Conservation (phyloP, 2,113 vertebrate species). For the Azemiops feae region DNA sequence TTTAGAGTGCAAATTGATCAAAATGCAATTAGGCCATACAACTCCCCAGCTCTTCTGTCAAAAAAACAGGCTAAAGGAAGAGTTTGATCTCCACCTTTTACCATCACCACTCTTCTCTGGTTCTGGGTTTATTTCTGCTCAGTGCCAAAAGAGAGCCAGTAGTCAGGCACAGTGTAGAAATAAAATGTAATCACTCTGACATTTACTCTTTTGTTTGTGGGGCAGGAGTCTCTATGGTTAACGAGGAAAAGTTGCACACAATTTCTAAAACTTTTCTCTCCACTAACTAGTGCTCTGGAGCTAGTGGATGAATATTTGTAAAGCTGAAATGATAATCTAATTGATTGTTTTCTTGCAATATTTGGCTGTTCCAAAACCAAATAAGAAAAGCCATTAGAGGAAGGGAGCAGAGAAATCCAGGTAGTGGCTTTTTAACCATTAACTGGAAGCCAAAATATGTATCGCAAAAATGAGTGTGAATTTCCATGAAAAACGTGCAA, state of each 20-base stretch:
- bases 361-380: slow-evolving; percentile 36
- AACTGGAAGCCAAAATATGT: slow-evolving; percentile 51
- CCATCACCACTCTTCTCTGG: neutral
- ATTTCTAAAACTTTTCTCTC: slow-evolving; percentile 30
- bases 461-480: slow-evolving; percentile 44
- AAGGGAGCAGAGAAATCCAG: slow-evolving; percentile 11
- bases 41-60: slow-evolving; percentile 32
- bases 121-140: neutral
- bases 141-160: slow-evolving; percentile 20
- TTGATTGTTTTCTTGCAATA: slow-evolving; percentile 23
- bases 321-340: slow-evolving; percentile 19
- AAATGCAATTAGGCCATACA: slow-evolving; percentile 55
- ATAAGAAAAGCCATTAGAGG: slow-evolving; percentile 13
- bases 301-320: neutral
- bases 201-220: slow-evolving; percentile 27
- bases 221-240: neutral
- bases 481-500: slow-evolving; percentile 34
- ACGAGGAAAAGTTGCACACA: neutral
- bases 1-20: slow-evolving; percentile 53
- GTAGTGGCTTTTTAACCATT: slow-evolving; percentile 48
- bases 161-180: slow-evolving; percentile 42
- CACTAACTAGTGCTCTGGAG: neutral
- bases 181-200: slow-evolving; percentile 45
- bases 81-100: neutral
- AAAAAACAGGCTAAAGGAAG: slow-evolving; percentile 41